Base-by-base conservation (phyloP, 2,797 vertebrate species). In the Tachyglossus aculeatus region DNA sequence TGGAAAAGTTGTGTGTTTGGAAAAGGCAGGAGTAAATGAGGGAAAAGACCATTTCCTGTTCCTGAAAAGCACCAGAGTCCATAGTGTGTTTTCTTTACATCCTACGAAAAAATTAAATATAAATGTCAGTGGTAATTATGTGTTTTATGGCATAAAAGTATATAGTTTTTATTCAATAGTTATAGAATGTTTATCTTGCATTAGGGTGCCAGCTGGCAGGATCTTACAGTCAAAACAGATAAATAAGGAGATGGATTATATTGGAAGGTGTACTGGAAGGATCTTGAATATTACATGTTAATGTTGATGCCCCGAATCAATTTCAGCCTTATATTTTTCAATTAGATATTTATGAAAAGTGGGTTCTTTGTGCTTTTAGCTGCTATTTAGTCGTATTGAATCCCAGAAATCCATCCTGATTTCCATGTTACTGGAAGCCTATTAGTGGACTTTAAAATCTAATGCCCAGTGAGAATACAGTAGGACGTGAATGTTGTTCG, bases 191-290 rank as follows among this genome's bases (percentile, higher is more conserved):
- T 69, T 82, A 54, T 74, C 78, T 58, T 78, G 62, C 41, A 47
- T 54, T 52, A 71, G 62, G 63, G 74, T 80, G 41, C 63, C 74
- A 82, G 53, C 69, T 82, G 66, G 68, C 48, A 19, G 19, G 62
- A 71, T 34, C 75, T 80, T 84, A 76, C 41, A 71, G 68, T 76
- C 53, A 82, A 78, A 76, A 78, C 34, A 78, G 76, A 78, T 76
- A 80, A 82, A 65, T 37, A 76, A 50, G 27, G 58, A 77, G 40
- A 69, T 67, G 24, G 27, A 69, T 71, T 41, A 64, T 71, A 76
- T 48, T 47, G 66, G 50, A 71, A 64, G 53, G 31, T 67, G 56
- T 45, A 75, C 53, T 65, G 33, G 52, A 7, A 76, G 29, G 16
- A 22, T 64, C 38, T 24, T 66, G 68, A 71, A 24, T 67, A 21